These are phyloP conservation scores for Colius striatus DNA, from an alignment of 2,113 vertebrate genomes.

Conservation along the genomic window DNA sequence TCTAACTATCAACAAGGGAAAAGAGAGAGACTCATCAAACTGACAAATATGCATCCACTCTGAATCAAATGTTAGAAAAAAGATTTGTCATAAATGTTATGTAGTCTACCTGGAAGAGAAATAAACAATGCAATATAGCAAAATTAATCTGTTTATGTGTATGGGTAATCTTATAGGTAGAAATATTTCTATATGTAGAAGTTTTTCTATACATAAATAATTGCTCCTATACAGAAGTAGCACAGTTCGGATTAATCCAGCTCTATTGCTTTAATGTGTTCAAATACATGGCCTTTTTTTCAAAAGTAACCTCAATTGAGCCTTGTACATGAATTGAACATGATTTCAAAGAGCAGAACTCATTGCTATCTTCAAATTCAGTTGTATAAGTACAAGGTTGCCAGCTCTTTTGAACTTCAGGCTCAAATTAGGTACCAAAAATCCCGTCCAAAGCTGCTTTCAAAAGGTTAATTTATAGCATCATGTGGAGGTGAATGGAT, in stretches of 20 bases:
- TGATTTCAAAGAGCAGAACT: background rate
- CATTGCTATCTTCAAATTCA: background rate
- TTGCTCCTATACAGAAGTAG: background rate
- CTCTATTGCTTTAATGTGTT: background rate
- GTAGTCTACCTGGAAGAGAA: background rate
- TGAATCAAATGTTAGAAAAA: background rate
- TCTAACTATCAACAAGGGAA: background rate
- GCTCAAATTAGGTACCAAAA: background rate
- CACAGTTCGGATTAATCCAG: background rate
- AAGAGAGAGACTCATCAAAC: constrained; percentile 23
- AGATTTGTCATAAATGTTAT: background rate
- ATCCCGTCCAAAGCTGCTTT: background rate
- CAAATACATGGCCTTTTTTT: background rate
- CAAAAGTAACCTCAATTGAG: background rate
- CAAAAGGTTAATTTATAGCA: background rate
- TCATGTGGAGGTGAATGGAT: background rate
- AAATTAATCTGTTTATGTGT: background rate
- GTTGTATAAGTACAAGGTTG: background rate
- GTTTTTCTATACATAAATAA: background rate
- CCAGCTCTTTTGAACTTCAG: background rate
- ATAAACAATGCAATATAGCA: background rate
- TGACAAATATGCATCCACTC: constrained; percentile 3
- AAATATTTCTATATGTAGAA: background rate
- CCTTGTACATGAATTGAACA: background rate
- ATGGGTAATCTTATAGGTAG: background rate